Evolutionary conservation across 53 echinoderm and acorn worm species (phyloP), one percentile per base, ranked within the genome.

Genomic region (Antedon mediterranea): DNA sequence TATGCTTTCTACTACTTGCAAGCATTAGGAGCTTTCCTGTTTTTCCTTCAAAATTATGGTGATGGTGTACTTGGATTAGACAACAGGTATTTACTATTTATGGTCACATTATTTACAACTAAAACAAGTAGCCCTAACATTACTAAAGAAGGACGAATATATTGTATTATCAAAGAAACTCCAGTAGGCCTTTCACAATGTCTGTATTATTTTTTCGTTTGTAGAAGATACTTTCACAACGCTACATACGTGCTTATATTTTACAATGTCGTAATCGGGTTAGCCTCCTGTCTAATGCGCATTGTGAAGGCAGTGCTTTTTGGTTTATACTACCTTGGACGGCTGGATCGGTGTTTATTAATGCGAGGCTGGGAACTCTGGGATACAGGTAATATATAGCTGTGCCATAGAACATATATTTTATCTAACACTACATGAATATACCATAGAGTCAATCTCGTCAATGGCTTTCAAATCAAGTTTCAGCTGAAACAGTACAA

Each of bases 331-430:
- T 81, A 30, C n/a, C 37, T 81, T 73, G 81, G 81, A 6, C 74
- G 81, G 5, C 20, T 73, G 1, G 81, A 81, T 34, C 72, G 32
- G 32, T 81, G 81, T 42, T 13, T 75, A 42, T 31, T 81, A 29
- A 75, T 81, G 33, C 74, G 42, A 26, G 81, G 81, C 34, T 81
- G 81, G 81, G 81, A 81, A 75, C 30, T 4, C 0, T 81, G 34
- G 31, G 81, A 81, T 33, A 33, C 32, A 32, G 76, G 76, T 76
- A 26, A 31, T 20, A 32, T 37, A n/a, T n/a, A n/a, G n/a, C n/a
- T n/a, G n/a, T n/a, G n/a, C n/a, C n/a, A n/a, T n/a, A n/a, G n/a
- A 28, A 28, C 23, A 13, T 44, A 15, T 13, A 44, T 15, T 44
- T 23, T 44, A 13, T 44, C 57, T 23, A 23, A 44, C 23, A 44